Conservation (phyloP, 2,797 vertebrate genomes). For the Kryptolebias ocellatus region DNA sequence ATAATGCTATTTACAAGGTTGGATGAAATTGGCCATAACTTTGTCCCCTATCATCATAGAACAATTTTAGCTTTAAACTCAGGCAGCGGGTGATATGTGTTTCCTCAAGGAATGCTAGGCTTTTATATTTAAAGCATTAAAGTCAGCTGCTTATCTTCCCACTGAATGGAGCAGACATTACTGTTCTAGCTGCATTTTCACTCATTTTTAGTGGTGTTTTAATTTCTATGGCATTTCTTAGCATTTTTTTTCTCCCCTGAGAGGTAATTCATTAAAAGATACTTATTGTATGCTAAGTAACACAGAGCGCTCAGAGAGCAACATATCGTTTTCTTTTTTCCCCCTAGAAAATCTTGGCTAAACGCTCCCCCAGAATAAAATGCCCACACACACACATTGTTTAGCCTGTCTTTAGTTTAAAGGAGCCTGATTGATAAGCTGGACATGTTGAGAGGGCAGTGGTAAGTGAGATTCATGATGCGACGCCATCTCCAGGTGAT, state of each 20-base stretch:
- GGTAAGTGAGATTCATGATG: conserved; percentile 54
- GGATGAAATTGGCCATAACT: too few relatives aligned
- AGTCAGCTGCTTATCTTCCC: conserved; percentile 12
- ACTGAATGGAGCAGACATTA: conserved; percentile 10
- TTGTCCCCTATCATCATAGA: too few relatives aligned
- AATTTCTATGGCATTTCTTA: conserved; percentile 1
- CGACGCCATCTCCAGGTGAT: conserved; percentile 30
- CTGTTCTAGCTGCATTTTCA: conserved; percentile 16
- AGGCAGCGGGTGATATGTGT: too few relatives aligned
- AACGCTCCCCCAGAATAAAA: background rate
- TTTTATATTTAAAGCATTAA: too few relatives aligned
- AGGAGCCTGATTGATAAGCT: conserved; percentile 36
- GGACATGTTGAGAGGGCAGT: conserved; percentile 29
- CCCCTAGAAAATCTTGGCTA: conserved; percentile 13
- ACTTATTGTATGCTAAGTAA: conserved; percentile 47
- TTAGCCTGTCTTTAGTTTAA: conserved; percentile 13
- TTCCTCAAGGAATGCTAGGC: too few relatives aligned
- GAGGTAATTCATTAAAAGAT: conserved; percentile 33
- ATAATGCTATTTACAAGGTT: too few relatives aligned
- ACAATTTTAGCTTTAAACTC: too few relatives aligned
- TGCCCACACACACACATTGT: conserved; percentile 9
- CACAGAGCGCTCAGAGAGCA: conserved; percentile 13
- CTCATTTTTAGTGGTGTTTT: conserved; percentile 22
- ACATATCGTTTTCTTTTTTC: background rate
- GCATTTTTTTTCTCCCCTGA: conserved; percentile 4